phyloP scores from a whole-genome alignment of 2,113 vertebrate species.

The Equus przewalskii region DNA sequence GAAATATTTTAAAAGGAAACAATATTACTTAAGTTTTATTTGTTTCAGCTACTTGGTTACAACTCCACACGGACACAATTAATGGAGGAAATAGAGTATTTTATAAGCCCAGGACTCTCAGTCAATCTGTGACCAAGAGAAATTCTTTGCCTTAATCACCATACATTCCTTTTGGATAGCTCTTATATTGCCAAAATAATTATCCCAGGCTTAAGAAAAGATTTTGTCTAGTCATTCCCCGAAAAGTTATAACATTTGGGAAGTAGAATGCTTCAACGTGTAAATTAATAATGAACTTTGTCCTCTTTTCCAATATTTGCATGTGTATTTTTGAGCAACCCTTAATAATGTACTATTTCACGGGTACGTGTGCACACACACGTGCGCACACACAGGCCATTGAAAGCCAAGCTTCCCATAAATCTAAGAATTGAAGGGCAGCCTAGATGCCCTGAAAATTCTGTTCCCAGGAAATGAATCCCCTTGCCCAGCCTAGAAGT shows the following conservation, averaged over 20 bases:
- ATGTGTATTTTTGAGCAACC: not conserved
- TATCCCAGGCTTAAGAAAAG: slow-evolving; percentile 78
- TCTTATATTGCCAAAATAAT: slow-evolving; percentile 80
- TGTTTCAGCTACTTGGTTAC: slow-evolving; percentile 92
- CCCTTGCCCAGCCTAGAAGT: not conserved
- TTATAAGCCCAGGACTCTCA: slow-evolving; percentile 89
- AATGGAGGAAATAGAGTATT: slow-evolving; percentile 92
- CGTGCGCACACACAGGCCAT: not conserved
- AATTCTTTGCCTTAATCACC: slow-evolving; percentile 90
- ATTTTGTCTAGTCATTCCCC: slow-evolving; percentile 84
- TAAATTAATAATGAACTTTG: slow-evolving; percentile 69
- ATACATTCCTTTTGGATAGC: slow-evolving; percentile 85
- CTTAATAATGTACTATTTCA: not conserved
- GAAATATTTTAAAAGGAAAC: slow-evolving; percentile 91
- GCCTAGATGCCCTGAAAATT: not conserved
- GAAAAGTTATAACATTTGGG: slow-evolving; percentile 64
- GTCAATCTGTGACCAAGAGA: slow-evolving; percentile 88
- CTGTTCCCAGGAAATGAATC: not conserved
- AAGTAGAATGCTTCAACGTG: slow-evolving; percentile 12
- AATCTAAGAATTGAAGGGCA: not conserved
- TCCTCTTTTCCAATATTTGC: slow-evolving; percentile 13
- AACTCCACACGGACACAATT: slow-evolving; percentile 91
- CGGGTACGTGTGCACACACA: not conserved
- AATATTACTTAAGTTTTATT: slow-evolving; percentile 92
- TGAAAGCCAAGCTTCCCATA: not conserved